Conservation (phyloP, 2,113 vertebrate genomes). For the Mustela lutreola region DNA sequence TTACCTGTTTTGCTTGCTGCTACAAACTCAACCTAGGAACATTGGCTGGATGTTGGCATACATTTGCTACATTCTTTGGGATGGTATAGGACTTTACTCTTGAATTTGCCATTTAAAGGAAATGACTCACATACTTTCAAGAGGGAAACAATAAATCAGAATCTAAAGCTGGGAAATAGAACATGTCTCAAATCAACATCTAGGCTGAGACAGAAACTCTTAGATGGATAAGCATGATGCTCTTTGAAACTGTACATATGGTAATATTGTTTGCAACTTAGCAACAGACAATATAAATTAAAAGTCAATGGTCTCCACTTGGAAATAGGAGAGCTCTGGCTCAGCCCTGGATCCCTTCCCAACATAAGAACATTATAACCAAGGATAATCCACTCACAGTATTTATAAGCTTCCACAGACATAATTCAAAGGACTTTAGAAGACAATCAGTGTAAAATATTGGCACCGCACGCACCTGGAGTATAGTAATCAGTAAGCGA, state of each 20-base stretch:
- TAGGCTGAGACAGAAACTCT: neutral
- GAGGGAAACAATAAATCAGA: neutral
- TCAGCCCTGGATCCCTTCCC: neutral
- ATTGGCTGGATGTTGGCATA: neutral
- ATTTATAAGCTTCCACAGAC: neutral
- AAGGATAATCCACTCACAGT: neutral
- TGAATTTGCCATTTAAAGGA: constrained; percentile 7
- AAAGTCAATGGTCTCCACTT: neutral
- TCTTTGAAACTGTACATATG: neutral
- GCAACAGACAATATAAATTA: neutral
- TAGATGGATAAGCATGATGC: neutral
- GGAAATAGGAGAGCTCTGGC: neutral
- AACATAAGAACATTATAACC: neutral
- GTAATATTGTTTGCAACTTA: neutral
- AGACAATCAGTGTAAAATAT: neutral
- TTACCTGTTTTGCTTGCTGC: neutral
- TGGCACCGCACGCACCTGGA: neutral
- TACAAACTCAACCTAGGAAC: neutral
- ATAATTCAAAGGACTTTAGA: neutral
- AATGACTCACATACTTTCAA: neutral
- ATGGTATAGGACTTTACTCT: neutral
- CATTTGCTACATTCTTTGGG: constrained; percentile 9
- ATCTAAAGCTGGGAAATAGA: neutral
- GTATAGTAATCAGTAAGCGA: neutral
- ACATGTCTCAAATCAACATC: neutral